phyloP scores from a whole-genome alignment of 2,113 vertebrate species.

The Nibea albiflora region DNA sequence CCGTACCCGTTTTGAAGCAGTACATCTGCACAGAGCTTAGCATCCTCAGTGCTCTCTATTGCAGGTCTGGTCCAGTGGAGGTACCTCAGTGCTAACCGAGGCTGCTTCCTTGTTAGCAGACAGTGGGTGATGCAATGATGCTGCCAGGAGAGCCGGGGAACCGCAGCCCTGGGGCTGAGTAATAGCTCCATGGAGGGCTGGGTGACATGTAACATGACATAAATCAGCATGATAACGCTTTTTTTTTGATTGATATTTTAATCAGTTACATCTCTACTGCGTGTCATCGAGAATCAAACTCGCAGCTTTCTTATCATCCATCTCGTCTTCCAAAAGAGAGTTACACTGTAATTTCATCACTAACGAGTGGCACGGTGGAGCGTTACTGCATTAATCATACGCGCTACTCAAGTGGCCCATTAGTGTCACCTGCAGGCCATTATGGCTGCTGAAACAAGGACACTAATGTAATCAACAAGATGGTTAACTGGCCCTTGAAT shows the following conservation, averaged over 20 bases:
- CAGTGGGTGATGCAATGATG: slow-evolving; percentile 64
- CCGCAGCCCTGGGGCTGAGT: slow-evolving; percentile 62
- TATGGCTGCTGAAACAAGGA: slow-evolving; percentile 25
- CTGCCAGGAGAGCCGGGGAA: slow-evolving; percentile 62
- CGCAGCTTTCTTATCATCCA: neutral
- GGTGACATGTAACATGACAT: slow-evolving; percentile 1
- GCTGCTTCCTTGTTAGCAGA: slow-evolving; percentile 62
- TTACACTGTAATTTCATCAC: neutral
- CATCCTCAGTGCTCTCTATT: slow-evolving; percentile 57
- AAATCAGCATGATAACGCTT: neutral
- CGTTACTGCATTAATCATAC: slow-evolving; percentile 22
- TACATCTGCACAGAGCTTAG: slow-evolving; percentile 62
- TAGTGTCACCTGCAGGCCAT: slow-evolving; percentile 47
- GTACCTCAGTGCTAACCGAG: slow-evolving; percentile 60
- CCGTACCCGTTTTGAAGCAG: slow-evolving; percentile 72
- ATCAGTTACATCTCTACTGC: neutral
- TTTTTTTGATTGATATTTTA: neutral
- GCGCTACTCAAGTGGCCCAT: slow-evolving; percentile 15
- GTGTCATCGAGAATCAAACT: neutral
- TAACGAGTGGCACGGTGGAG: slow-evolving; percentile 15
- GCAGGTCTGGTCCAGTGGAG: slow-evolving; percentile 60
- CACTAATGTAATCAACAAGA: slow-evolving; percentile 38
- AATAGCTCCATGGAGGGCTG: slow-evolving; percentile 69
- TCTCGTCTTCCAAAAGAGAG: neutral
- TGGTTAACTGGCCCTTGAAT: slow-evolving; percentile 23